Percentiles rank a stretch among this genome's conserved stretches.
These are phyloP conservation scores for Selene dorsalis DNA, from an alignment of 2,797 vertebrate genomes.

Conservation along the genomic window DNA sequence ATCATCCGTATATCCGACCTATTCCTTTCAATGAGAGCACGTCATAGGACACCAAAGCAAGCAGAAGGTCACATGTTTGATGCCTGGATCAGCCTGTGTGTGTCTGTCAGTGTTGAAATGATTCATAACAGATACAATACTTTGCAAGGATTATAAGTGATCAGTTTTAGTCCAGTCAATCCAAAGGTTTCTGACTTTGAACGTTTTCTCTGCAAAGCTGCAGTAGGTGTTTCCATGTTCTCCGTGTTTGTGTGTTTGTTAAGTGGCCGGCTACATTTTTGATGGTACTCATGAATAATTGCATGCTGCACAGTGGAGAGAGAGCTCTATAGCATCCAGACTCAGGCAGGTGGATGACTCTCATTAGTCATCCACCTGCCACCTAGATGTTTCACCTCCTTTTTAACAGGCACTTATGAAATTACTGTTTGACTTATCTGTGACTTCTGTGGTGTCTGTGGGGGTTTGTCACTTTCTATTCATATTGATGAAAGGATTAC, in stretches of 20 bases:
- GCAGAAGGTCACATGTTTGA: neutral
- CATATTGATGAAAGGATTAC: neutral
- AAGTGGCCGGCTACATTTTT: neutral
- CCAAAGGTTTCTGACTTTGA: neutral
- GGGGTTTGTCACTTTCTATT: neutral
- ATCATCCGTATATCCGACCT: fast-evolving
- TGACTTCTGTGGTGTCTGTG: neutral
- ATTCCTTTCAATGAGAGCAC: neutral
- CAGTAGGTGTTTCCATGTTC: too few relatives aligned
- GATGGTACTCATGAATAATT: neutral
- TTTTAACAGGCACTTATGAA: neutral
- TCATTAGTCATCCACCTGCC: neutral
- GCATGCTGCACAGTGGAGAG: neutral
- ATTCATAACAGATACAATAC: too few relatives aligned
- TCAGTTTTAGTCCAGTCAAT: neutral
- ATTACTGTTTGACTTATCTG: neutral
- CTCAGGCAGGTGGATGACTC: too few relatives aligned
- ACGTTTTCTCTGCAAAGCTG: neutral
- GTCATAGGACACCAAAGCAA: too few relatives aligned
- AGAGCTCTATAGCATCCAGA: too few relatives aligned
- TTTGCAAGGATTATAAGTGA: neutral
- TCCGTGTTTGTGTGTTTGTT: neutral
- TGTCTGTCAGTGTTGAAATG: neutral
- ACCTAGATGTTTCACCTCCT: neutral
- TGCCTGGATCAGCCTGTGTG: neutral